Evolutionary conservation across 2,888 invertebrate genomes (phyloP), one percentile per base, ranked within the genome.

Genomic region (Chrysomela aeneicollis): DNA sequence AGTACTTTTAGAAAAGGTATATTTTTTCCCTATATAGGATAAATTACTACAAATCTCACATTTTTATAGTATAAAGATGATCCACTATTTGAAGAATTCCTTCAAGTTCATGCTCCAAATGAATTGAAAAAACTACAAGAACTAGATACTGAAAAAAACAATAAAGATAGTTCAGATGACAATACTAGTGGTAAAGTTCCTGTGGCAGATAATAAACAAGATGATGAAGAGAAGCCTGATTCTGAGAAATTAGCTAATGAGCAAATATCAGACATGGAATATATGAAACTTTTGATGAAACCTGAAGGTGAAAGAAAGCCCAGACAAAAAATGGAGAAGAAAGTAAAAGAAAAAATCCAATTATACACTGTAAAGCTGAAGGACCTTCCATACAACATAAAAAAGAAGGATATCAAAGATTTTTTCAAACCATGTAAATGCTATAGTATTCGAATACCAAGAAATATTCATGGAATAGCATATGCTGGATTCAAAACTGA

Each of bases 401-500:
- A 91, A 81, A 93, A 96, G 77, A 92, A 91, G 80, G 91, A 94
- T 70, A 85, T 97, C 2, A 90, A 92, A 77, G 89, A 91, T 70
- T 96, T 97, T 78, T 94, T 97, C 73, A 88, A 90, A 74, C 94
- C 95, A 0, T 76, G 93, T 5, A 90, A 90, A 70, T 88, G 92
- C 1, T 91, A 87, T 77, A 92, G 93, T 2, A 90, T 97, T 61
- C 86, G 95, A 67, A 82, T 95, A 49, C 94, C 95, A 0, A 80
- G 86, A n/a, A 86, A 90, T 73, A 85, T 91, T 1, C 89, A 91
- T 77, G 94, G 95, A 5, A 92, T 96, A 75, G 96, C 95, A 46
- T 97, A 91, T 84, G 92, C 94, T n/a, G 95, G 95, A 1, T 97
- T 97, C 76, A 89, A 91, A 80, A 90, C 89, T 2, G 93, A 95